Evolutionary conservation across 2,888 invertebrate genomes (phyloP), one percentile per base, ranked within the genome.

Genomic region (Aphodius sticticus): DNA sequence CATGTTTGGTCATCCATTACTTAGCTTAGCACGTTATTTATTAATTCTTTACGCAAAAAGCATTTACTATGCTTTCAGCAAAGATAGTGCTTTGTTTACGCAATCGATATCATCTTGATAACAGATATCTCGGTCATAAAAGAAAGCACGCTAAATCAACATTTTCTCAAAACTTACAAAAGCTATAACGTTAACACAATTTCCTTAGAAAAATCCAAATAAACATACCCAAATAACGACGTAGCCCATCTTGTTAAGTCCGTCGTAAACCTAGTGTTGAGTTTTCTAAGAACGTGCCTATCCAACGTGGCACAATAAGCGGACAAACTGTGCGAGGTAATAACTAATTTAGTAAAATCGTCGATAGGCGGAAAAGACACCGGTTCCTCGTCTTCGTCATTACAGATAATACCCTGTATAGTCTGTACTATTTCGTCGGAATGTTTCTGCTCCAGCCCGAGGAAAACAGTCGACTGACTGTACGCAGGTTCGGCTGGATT

Each of bases 211-310:
- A 26, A 26, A 26, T 26, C 26, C 1, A 26, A 26, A 26, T 26
- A 26, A 26, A 77, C 88, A 86, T 87, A 95, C 95, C 94, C 94
- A 90, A 97, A 97, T 86, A 97, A 92, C 86, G 96, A 94, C 77
- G 96, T 93, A 85, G 97, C 91, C 97, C 97, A 97, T 83, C 96
- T 90, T 5, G 96, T 95, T 0, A 96, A 96, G 86, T 97, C 97
- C 38, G 94, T 94, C 0, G 95, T 94, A 83, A 98, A 93, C 85
- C 95, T 94, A 70, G 94, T 93, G 70, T 96, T 95, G 16, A 98
- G 91, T 84, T 95, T 93, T 79, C 95, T 93, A 78, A 97, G 92
- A 88, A 96, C 95, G 82, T 92, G 91, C 71, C 95, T 91, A 82
- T 96, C 96, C 82, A 98, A 88, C 77, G 96, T 94, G n/a, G 96